A percentile compares a stretch with the other conserved stretches of the same genome.
Conservation (phyloP, 2,888 invertebrate species). For the Cephus runcator region DNA sequence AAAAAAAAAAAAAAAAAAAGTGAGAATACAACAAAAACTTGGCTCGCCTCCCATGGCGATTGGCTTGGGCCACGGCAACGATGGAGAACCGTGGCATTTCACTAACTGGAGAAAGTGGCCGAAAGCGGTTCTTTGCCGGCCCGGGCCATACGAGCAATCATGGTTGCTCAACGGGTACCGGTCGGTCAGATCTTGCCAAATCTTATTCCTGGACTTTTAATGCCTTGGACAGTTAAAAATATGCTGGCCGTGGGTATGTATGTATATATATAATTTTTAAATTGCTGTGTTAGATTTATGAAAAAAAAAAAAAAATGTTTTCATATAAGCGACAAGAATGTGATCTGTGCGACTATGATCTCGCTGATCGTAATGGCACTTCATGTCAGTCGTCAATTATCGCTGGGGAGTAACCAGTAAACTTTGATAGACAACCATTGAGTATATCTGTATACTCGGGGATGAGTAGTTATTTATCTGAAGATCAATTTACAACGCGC, state of each 20-base stretch:
- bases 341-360: background rate
- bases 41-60: constrained; percentile 7
- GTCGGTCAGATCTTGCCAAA: constrained; percentile 3
- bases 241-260: background rate
- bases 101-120: constrained; percentile 18
- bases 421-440: background rate
- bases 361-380: background rate
- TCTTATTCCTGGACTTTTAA: background rate
- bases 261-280: background rate
- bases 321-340: background rate
- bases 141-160: constrained; percentile 2
- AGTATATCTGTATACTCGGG: background rate
- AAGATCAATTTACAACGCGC: background rate
- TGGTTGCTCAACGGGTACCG: constrained; percentile 1
- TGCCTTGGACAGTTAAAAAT: background rate
- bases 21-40: background rate
- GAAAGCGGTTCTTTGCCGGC: constrained; percentile 11
- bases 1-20: background rate
- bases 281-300: no score
- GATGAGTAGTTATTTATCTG: background rate
- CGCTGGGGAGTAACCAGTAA: background rate
- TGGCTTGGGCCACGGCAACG: background rate
- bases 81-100: constrained; percentile 10
- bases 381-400: background rate
- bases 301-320: background rate